phyloP scores from a whole-genome alignment of 2,888 invertebrate genomes.

The Anaspis maculata region DNA sequence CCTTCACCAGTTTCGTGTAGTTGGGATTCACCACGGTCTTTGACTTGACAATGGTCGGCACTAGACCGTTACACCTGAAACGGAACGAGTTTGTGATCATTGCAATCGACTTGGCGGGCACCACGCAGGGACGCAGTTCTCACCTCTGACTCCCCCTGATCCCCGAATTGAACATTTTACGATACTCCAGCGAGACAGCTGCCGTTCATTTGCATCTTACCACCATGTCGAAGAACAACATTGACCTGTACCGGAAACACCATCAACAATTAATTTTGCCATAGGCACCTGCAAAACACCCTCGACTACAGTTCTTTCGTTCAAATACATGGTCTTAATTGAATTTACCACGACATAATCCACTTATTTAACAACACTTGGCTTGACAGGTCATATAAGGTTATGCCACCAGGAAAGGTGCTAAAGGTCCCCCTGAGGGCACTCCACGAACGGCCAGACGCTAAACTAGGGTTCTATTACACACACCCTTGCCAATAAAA shows the following conservation, averaged over 20 bases:
- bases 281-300: too few species aligned
- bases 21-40: conserved; percentile 21
- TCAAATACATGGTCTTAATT: conserved; percentile 19
- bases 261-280: too few species aligned
- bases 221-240: too few species aligned
- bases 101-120: conserved; percentile 1
- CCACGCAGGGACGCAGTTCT: too few species aligned
- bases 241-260: too few species aligned
- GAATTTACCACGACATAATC: conserved; percentile 30
- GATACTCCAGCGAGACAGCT: conserved; percentile 18
- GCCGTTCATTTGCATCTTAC: conserved; percentile 15
- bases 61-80: conserved; percentile 30
- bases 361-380: conserved; percentile 28
- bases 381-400: conserved; percentile 38
- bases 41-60: conserved; percentile 22
- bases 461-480: too few species aligned
- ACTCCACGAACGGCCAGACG: too few species aligned
- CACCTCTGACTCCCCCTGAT: conserved; percentile 32
- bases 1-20: conserved; percentile 15
- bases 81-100: conserved; percentile 3
- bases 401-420: conserved; percentile 28
- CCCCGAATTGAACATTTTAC: conserved; percentile 35
- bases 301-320: too few species aligned
- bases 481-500: conserved; percentile 15
- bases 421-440: too few species aligned